A percentile compares a stretch with the other conserved stretches of the same genome.
These are phyloP conservation scores for Mobula birostris DNA, from an alignment of 2,113 vertebrate genomes.

Conservation along the genomic window DNA sequence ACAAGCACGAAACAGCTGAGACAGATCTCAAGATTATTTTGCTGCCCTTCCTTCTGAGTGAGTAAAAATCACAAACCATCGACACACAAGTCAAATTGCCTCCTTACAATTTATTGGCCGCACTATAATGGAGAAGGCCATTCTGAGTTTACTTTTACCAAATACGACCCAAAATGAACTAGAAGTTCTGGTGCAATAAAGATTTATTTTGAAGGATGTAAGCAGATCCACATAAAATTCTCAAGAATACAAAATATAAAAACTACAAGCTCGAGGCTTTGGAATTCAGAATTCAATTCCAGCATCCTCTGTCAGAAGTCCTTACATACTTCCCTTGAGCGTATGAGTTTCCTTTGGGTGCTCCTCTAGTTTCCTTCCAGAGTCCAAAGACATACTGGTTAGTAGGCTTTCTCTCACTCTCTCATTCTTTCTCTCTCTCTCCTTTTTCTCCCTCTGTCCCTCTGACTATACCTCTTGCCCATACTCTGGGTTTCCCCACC, in stretches of 20 bases:
- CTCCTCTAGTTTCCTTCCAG: too few species aligned
- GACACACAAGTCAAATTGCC: background rate
- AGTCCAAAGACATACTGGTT: too few species aligned
- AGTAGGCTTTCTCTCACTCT: too few species aligned
- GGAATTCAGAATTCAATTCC: too few species aligned
- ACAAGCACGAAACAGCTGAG: background rate
- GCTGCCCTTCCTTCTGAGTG: background rate
- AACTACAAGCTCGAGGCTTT: background rate
- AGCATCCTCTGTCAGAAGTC: too few species aligned
- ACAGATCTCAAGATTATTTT: background rate
- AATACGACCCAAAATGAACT: background rate
- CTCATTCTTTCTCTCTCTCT: too few species aligned
- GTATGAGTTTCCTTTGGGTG: too few species aligned
- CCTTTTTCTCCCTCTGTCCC: too few species aligned
- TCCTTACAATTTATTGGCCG: background rate
- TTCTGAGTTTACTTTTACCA: background rate
- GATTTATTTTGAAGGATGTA: background rate
- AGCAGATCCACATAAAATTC: background rate
- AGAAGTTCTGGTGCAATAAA: background rate
- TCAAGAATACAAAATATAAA: background rate
- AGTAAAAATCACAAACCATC: background rate
- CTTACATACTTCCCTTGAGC: too few species aligned
- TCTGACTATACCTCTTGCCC: too few species aligned
- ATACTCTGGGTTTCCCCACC: too few species aligned
- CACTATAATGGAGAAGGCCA: background rate